Evolutionary conservation across 2,113 vertebrate species (phyloP), one percentile per base, ranked within the genome.

Genomic region (Ancistrus triradiatus): DNA sequence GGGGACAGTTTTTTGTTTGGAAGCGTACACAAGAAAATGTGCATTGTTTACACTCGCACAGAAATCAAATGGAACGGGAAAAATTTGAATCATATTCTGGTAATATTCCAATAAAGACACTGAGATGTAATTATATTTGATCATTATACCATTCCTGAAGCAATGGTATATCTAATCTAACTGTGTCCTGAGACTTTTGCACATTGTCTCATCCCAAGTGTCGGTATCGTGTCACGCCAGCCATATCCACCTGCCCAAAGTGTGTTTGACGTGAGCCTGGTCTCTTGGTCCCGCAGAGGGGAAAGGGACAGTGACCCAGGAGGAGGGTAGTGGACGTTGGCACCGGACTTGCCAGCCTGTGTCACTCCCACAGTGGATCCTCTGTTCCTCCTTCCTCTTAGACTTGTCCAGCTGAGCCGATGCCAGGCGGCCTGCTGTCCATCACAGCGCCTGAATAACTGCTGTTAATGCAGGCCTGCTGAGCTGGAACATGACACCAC

Each of bases 341-440:
- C 33, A 22, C 15, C 49, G 43, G 28, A 9, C 63, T 51, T 1
- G n/a, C 10, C 19, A 18, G 44, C 27, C 50, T 22, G 27, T 40
- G 18, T 24, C 21, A 17, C 18, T 28, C 38, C 63, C 22, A 24
- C 25, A 24, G 33, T 47, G 55, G 55, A 22, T 22, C 58, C 52
- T 71, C 66, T 58, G 42, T 59, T 65, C 66, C 42, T 48, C 68
- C 66, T 64, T 63, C 63, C 69, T 72, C 65, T 69, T 35, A 50
- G 51, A 35, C 50, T 48, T 35, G 38, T 79, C 72, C 74, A 65
- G 38, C 52, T 73, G 72, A 74, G 59, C 69, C 31, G 75, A 74
- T 86, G 80, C 76, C 70, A 81, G 74, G 69, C 68, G 70, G 73
- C 50, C 21, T 40, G 62, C 69, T 75, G 74, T 78, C 74, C 58